Evolutionary conservation across 2,113 vertebrate species (phyloP).

Genomic region (Danionella cerebrum): DNA sequence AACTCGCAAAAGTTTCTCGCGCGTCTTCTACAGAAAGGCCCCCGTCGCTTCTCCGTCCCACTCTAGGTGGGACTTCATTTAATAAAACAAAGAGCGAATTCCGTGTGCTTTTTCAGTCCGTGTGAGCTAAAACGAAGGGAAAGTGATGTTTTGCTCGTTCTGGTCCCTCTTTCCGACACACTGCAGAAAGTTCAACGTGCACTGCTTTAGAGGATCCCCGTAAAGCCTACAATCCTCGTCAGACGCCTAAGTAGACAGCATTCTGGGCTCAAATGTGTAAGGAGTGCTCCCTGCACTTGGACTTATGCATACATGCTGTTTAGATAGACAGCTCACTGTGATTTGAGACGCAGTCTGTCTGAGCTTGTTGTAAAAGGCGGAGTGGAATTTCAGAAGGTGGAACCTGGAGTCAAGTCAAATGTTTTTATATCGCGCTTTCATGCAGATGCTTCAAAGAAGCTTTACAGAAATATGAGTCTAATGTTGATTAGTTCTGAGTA

Average conservation of each 20-base stretch:
- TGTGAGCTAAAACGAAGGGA: background rate
- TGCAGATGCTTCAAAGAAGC: too few species aligned
- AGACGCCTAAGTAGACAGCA: background rate
- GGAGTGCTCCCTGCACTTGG: too few species aligned
- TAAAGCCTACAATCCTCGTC: background rate
- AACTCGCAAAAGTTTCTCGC: constrained; percentile 37
- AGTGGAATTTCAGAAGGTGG: constrained; percentile 60
- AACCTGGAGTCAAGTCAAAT: too few species aligned
- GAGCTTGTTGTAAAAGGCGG: constrained; percentile 57
- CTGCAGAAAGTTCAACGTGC: constrained; percentile 42
- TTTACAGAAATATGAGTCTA: too few species aligned
- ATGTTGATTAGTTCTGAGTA: too few species aligned
- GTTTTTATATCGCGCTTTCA: too few species aligned
- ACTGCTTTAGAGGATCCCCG: background rate
- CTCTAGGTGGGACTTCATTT: constrained; percentile 57
- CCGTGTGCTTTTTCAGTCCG: background rate
- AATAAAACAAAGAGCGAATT: constrained; percentile 35
- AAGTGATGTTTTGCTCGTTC: background rate
- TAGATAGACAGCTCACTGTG: background rate
- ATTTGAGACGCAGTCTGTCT: constrained; percentile 1
- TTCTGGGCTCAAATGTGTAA: background rate
- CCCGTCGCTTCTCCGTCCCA: constrained; percentile 48
- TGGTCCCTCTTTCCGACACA: constrained; percentile 30
- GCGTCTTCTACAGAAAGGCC: constrained; percentile 40
- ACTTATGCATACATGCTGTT: background rate